phyloP scores from a whole-genome alignment of 2,888 invertebrate species.

The Dorcus hopei region DNA sequence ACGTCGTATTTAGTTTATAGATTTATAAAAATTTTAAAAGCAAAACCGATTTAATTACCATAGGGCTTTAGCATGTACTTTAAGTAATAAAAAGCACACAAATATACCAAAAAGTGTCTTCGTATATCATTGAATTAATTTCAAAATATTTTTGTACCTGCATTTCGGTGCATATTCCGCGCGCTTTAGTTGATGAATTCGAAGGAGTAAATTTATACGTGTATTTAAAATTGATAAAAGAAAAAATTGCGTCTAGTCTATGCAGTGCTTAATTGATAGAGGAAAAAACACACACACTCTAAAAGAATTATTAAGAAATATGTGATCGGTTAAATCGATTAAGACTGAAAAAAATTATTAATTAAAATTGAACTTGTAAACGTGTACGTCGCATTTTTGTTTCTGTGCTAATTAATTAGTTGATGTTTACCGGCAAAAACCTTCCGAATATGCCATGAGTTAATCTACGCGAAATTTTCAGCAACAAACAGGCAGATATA shows the following conservation, averaged over 20 bases:
- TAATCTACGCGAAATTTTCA: conserved; percentile 18
- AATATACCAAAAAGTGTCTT: conserved; percentile 49
- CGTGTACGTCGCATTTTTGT: background rate
- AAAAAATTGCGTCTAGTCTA: conserved; percentile 28
- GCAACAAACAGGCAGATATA: conserved; percentile 23
- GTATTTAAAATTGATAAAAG: conserved; percentile 11
- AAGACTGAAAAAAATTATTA: conserved; percentile 42
- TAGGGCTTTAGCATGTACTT: conserved; percentile 12
- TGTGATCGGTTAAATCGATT: conserved; percentile 45
- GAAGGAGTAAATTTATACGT: too few species aligned
- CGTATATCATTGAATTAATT: conserved; percentile 29
- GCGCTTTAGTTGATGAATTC: conserved; percentile 13
- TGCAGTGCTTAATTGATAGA: conserved; percentile 24
- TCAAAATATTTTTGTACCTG: conserved; percentile 20
- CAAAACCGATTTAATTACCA: background rate
- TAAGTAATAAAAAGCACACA: conserved; percentile 31
- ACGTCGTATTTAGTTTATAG: background rate
- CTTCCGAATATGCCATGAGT: conserved; percentile 45
- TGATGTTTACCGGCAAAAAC: conserved; percentile 2
- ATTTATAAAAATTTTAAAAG: background rate
- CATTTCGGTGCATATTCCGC: conserved; percentile 16
- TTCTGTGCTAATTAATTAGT: background rate
- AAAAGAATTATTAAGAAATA: conserved; percentile 21
- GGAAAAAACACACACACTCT: conserved; percentile 19
- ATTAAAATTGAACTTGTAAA: conserved; percentile 3